Conservation (phyloP, 2,113 vertebrate species). For the Sebastes fasciatus region DNA sequence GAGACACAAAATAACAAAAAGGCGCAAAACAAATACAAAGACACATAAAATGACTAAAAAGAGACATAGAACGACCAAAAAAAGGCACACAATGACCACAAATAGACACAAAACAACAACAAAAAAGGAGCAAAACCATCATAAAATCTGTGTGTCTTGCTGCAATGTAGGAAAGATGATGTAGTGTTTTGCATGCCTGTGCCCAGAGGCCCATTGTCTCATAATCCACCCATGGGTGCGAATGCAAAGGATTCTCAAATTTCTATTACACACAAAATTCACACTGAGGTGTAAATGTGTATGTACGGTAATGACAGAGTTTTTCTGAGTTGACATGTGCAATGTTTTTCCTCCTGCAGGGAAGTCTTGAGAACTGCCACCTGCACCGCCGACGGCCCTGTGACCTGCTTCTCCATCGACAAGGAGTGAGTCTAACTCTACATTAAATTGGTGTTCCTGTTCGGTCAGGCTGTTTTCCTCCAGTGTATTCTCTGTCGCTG, state of each 20-base stretch:
- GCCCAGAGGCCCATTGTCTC: too few species aligned
- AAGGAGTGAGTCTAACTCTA: conserved; percentile 83
- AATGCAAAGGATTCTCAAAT: too few species aligned
- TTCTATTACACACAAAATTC: neutral
- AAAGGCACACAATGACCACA: too few species aligned
- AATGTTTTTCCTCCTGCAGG: conserved; percentile 62
- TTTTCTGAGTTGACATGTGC: neutral
- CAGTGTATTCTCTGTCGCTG: neutral
- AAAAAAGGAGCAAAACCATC: too few species aligned
- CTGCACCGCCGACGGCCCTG: conserved; percentile 84
- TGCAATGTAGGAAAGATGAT: too few species aligned
- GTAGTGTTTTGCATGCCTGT: too few species aligned
- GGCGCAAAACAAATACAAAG: too few species aligned
- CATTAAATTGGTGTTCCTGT: neutral
- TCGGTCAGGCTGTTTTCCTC: neutral
- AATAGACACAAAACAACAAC: too few species aligned
- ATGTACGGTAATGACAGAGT: neutral
- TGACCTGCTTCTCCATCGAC: conserved; percentile 87
- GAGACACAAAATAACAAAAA: too few species aligned
- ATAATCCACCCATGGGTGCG: neutral
- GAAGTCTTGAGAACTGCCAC: conserved; percentile 85
- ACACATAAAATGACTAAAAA: too few species aligned
- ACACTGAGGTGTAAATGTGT: neutral
- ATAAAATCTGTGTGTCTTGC: too few species aligned
- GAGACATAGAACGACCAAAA: too few species aligned